These are phyloP conservation scores for Andrena bicolor DNA, from an alignment of 2,888 invertebrate species.

Conservation along the genomic window DNA sequence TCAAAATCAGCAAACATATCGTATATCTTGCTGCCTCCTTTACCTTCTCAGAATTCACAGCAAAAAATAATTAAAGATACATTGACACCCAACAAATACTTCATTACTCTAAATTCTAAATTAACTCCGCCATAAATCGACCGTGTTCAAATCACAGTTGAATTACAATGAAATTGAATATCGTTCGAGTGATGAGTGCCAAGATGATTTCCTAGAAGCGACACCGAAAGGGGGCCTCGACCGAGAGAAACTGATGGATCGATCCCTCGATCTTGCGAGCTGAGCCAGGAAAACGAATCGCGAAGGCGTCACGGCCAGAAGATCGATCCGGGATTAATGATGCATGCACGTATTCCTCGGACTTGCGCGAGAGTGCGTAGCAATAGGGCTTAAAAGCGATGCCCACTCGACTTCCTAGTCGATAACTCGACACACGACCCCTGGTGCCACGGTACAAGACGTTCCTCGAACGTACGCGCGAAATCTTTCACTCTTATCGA, in stretches of 20 bases:
- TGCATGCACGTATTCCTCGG: constrained; percentile 66
- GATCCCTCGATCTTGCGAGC: constrained; percentile 37
- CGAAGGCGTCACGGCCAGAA: constrained; percentile 69
- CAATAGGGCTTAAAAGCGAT: constrained; percentile 57
- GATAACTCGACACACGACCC: constrained; percentile 65
- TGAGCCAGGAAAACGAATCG: constrained; percentile 49
- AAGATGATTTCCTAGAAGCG: constrained; percentile 39
- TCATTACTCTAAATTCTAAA: constrained; percentile 3
- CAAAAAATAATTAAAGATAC: background rate
- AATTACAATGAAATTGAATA: constrained; percentile 33
- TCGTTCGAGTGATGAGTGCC: background rate
- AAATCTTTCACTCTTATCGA: constrained; percentile 34
- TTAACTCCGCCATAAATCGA: background rate
- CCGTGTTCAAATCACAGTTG: background rate
- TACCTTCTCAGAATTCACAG: too few relatives aligned
- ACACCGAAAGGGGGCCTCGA: constrained; percentile 11
- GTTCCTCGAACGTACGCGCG: constrained; percentile 31
- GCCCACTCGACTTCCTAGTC: constrained; percentile 65
- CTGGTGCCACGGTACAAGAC: constrained; percentile 29
- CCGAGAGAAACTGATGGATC: constrained; percentile 43
- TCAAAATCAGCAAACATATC: too few relatives aligned
- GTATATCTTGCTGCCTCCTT: too few relatives aligned
- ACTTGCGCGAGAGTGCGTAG: constrained; percentile 60
- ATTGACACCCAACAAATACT: background rate
- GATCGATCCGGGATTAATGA: constrained; percentile 75